Conservation (phyloP, 2,888 invertebrate genomes). For the Nasonovia ribisnigri region DNA sequence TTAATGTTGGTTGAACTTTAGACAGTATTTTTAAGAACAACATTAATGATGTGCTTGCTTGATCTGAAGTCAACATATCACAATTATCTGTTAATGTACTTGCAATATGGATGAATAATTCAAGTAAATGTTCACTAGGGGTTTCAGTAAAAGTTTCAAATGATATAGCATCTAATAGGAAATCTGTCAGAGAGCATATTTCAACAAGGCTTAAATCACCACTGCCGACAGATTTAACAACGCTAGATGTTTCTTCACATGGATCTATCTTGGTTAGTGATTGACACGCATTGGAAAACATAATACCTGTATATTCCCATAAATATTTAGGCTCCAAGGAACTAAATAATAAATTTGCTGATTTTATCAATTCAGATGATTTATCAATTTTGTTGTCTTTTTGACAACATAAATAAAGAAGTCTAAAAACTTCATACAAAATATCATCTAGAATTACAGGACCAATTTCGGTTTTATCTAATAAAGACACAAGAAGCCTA, state of each 20-base stretch:
- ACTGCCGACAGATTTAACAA: slow-evolving; percentile 74
- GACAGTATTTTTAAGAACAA: slow-evolving; percentile 81
- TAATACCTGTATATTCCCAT: slow-evolving; percentile 82
- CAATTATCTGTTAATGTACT: slow-evolving; percentile 75
- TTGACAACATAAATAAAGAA: slow-evolving; percentile 68
- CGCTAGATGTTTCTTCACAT: slow-evolving; percentile 65
- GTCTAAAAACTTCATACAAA: slow-evolving; percentile 80
- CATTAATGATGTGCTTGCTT: slow-evolving; percentile 77
- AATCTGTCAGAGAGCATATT: slow-evolving; percentile 81
- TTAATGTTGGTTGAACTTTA: slow-evolving; percentile 77
- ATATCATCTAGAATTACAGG: slow-evolving; percentile 82
- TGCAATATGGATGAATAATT: slow-evolving; percentile 79
- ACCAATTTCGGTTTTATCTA: slow-evolving; percentile 90
- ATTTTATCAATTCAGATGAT: slow-evolving; percentile 80
- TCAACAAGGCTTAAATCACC: slow-evolving; percentile 74
- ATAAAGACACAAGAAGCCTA: slow-evolving; percentile 83
- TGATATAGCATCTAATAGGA: slow-evolving; percentile 81
- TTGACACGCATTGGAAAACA: slow-evolving; percentile 76
- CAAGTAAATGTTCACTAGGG: slow-evolving; percentile 83
- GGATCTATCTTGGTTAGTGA: slow-evolving; percentile 67
- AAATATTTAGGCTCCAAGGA: slow-evolving; percentile 88
- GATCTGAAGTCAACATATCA: slow-evolving; percentile 73
- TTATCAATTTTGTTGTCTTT: slow-evolving; percentile 66
- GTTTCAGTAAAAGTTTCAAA: slow-evolving; percentile 83
- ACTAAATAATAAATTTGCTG: slow-evolving; percentile 85